Conservation (phyloP, 2,888 invertebrate genomes). For the Aphelenchoides bicaudatus region DNA sequence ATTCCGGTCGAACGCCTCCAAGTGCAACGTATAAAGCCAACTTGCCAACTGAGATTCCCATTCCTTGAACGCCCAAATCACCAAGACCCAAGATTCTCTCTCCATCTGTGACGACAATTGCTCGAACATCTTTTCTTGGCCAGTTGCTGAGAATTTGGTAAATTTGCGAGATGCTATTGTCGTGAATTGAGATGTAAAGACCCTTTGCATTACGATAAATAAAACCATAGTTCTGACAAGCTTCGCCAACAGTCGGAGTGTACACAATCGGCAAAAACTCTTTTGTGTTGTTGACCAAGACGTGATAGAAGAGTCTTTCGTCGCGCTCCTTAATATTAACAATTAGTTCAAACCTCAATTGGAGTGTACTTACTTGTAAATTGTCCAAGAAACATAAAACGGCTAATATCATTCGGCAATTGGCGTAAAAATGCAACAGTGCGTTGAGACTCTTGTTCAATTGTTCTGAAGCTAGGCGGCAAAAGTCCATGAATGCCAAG, state of each 20-base stretch:
- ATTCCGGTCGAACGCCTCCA: slow-evolving; percentile 86
- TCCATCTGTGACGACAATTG: slow-evolving; percentile 87
- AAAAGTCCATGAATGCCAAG: slow-evolving; percentile 91
- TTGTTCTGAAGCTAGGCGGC: slow-evolving; percentile 80
- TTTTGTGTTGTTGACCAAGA: slow-evolving; percentile 79
- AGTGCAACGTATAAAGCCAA: slow-evolving; percentile 91
- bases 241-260: slow-evolving; percentile 89
- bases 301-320: slow-evolving; percentile 88
- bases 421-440: slow-evolving; percentile 72
- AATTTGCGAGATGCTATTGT: slow-evolving; percentile 77
- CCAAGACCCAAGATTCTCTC: slow-evolving; percentile 95
- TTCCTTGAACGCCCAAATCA: slow-evolving; percentile 81
- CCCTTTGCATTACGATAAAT: slow-evolving; percentile 71
- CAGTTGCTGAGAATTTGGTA: slow-evolving; percentile 90
- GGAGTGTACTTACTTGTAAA: too few relatives aligned
- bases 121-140: slow-evolving; percentile 68
- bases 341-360: too few relatives aligned
- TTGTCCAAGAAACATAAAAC: slow-evolving; percentile 91
- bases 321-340: too few relatives aligned
- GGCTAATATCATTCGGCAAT: slow-evolving; percentile 78
- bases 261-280: slow-evolving; percentile 97
- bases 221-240: slow-evolving; percentile 92
- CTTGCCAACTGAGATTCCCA: slow-evolving; percentile 98
- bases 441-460: slow-evolving; percentile 80
- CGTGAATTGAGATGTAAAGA: slow-evolving; percentile 89